Evolutionary conservation across 2,888 invertebrate genomes (phyloP).

Genomic region (Pediacus dermestoides): DNA sequence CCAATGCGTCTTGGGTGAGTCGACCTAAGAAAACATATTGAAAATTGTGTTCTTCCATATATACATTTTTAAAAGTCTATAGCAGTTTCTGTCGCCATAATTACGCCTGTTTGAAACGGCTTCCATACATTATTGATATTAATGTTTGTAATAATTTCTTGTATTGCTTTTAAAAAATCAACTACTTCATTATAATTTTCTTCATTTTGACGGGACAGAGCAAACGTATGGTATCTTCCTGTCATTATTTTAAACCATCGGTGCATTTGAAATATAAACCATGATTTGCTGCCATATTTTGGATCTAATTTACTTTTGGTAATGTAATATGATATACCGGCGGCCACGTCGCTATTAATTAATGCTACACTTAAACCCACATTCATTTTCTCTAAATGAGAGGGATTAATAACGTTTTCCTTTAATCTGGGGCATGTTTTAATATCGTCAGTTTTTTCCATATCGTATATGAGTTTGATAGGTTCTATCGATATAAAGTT

Average conservation of each 20-base stretch:
- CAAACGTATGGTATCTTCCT: conserved; percentile 1
- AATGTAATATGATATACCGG: conserved; percentile 13
- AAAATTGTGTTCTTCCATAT: conserved; percentile 2
- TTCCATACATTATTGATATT: conserved; percentile 4
- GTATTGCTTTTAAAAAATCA: conserved; percentile 1
- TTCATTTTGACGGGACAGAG: background rate
- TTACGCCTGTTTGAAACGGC: conserved; percentile 6
- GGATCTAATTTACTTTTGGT: conserved; percentile 3
- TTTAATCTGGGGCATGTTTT: conserved; percentile 16
- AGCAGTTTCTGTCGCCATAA: conserved; percentile 6
- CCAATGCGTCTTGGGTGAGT: conserved; percentile 8
- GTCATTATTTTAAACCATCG: conserved; percentile 15
- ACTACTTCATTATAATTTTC: conserved; percentile 1
- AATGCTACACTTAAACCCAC: conserved; percentile 11
- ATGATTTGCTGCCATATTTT: conserved; percentile 10
- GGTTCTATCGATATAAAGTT: conserved; percentile 8
- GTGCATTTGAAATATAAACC: conserved; percentile 9
- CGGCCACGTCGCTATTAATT: conserved; percentile 11
- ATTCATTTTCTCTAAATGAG: conserved; percentile 18
- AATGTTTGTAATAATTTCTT: conserved; percentile 7
- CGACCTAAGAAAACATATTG: background rate
- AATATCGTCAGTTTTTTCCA: conserved; percentile 11
- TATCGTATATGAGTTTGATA: conserved; percentile 6
- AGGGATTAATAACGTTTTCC: conserved; percentile 11
- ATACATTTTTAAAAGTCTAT: conserved; percentile 5